These are phyloP conservation scores for Donacobius atricapilla DNA, from an alignment of 2,113 vertebrate genomes.

Conservation along the genomic window DNA sequence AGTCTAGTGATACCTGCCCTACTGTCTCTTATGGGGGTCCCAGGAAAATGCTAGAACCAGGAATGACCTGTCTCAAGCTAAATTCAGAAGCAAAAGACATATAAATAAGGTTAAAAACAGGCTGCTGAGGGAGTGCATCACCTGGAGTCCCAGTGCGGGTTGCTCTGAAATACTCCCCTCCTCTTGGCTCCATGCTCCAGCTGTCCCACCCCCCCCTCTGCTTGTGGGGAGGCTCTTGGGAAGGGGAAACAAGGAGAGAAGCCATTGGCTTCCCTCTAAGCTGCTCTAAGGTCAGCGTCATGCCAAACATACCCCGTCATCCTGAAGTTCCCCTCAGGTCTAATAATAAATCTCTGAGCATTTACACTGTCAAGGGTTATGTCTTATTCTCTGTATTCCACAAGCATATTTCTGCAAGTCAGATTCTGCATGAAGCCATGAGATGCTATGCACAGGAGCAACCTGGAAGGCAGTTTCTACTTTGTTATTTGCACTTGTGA, in stretches of 20 bases:
- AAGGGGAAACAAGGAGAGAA: neutral
- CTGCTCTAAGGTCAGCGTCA: neutral
- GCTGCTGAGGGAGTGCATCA: neutral
- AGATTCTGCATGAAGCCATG: neutral
- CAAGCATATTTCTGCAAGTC: conserved; percentile 8
- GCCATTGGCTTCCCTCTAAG: neutral
- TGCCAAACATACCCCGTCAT: neutral
- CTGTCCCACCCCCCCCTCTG: neutral
- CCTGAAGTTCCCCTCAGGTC: neutral
- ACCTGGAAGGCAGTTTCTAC: neutral
- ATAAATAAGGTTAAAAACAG: neutral
- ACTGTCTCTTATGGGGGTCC: neutral
- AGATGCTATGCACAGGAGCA: neutral
- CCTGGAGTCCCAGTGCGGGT: rapidly evolving
- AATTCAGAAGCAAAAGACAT: neutral
- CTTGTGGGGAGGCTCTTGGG: neutral
- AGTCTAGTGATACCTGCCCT: neutral
- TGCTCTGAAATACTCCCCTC: neutral
- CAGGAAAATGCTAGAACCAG: neutral
- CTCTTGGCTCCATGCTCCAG: neutral
- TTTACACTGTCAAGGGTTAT: neutral
- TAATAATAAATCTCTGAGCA: conserved; percentile 2
- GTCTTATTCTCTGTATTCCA: neutral
- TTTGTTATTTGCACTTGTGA: neutral
- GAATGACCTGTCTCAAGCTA: neutral